Evolutionary conservation across 2,888 invertebrate species (phyloP).

Genomic region (Agonopterix arenella): DNA sequence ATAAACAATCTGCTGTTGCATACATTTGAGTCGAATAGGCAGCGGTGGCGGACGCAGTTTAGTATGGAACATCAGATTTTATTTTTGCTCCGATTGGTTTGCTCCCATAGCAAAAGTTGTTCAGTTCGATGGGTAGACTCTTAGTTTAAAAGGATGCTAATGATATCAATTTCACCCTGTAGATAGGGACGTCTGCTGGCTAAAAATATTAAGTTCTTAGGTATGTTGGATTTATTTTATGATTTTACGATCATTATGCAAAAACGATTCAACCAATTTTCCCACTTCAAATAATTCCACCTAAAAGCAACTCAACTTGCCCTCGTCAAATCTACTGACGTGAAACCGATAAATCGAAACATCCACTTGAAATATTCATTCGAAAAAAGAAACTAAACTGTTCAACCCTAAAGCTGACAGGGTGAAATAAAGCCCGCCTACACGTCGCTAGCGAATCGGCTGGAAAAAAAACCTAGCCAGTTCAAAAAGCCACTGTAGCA

Average conservation of each 20-base stretch:
- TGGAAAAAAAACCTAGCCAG: conserved; percentile 56
- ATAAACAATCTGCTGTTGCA: too few relatives aligned
- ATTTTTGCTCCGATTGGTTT: too few relatives aligned
- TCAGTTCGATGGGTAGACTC: too few relatives aligned
- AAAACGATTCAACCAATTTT: neutral
- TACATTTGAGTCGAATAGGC: too few relatives aligned
- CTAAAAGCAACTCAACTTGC: neutral
- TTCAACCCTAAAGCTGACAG: conserved; percentile 50
- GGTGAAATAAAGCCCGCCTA: conserved; percentile 54
- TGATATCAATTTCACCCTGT: too few relatives aligned
- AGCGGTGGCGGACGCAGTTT: too few relatives aligned
- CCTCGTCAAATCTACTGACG: neutral
- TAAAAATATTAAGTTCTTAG: neutral
- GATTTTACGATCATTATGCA: neutral
- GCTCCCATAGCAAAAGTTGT: too few relatives aligned
- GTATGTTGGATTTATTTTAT: neutral
- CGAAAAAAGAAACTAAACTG: neutral
- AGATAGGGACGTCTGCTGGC: neutral
- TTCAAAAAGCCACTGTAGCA: conserved; percentile 63
- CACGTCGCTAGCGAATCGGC: conserved; percentile 51
- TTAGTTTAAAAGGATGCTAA: too few relatives aligned
- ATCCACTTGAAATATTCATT: neutral
- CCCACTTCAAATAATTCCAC: neutral
- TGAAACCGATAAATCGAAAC: neutral
- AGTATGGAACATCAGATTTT: too few relatives aligned